Percentiles rank a stretch among this genome's conserved stretches.
Conservation (phyloP, 2,888 invertebrate genomes). For the Ferrisia virgata region DNA sequence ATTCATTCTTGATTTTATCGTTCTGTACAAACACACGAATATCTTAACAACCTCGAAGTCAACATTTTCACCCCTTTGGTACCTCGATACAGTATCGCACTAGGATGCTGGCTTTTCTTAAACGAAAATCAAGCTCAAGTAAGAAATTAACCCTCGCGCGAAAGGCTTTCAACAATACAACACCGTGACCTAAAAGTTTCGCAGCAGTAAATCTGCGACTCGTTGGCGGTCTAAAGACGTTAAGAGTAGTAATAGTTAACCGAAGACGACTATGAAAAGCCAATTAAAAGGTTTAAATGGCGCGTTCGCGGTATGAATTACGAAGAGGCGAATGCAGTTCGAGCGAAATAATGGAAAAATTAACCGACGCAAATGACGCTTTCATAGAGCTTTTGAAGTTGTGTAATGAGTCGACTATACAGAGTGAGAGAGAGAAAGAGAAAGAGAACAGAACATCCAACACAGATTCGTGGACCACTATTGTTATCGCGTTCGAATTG, state of each 20-base stretch:
- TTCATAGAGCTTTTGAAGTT: not conserved
- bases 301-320: not conserved
- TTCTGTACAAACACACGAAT: too few relatives aligned
- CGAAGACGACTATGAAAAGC: not conserved
- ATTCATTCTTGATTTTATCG: too few relatives aligned
- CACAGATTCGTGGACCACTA: too few relatives aligned
- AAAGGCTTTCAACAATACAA: too few relatives aligned
- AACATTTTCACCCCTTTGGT: too few relatives aligned
- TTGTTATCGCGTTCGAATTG: not conserved
- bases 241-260: not conserved
- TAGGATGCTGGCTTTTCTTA: too few relatives aligned
- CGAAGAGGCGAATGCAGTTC: not conserved
- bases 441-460: too few relatives aligned
- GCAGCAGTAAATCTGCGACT: not conserved
- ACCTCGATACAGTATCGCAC: too few relatives aligned
- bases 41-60: too few relatives aligned
- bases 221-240: not conserved
- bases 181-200: too few relatives aligned
- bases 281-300: not conserved
- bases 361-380: not conserved
- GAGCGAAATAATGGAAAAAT: constrained; percentile 15
- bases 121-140: too few relatives aligned
- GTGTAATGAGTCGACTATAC: not conserved
- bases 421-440: not conserved
- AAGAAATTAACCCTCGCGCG: too few relatives aligned